Base-by-base conservation (phyloP, 2,113 vertebrate genomes). In the Xenopus borealis region DNA sequence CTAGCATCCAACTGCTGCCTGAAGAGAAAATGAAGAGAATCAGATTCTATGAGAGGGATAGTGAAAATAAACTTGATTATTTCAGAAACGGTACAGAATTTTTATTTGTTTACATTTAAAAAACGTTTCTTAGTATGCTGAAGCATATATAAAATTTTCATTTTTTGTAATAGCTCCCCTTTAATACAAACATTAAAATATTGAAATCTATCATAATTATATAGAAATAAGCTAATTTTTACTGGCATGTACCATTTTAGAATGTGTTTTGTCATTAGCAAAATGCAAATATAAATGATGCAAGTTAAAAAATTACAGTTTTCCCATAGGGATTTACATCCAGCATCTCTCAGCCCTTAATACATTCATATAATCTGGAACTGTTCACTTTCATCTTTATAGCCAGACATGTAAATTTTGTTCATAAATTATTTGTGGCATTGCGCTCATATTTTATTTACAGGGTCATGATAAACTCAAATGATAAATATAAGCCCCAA, bases 351-450 rank as follows among this genome's bases (percentile, higher is more conserved):
- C 46, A 72, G 70, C 59, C 70, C 3, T 27, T 3, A 3, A 27
- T 1, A 27, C 23, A 27, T 3, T 27, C 23, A 27, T 61, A 72
- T 63, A 23, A 72, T 45, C 62, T 72, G 23, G 59, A 72, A 72
- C 62, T 72, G 58, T 61, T 72, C 70, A 52, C 70, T 72, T 63
- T 72, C 70, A 71, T 71, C 69, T 71, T 33, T 63, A 23, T 45
- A 72, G 46, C 40, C 33, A 27, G 47, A 33, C 45, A 45, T 72
- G 50, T 19, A 19, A 63, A 63, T 62, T 58, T 52, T 63, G 70
- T 63, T 63, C 70, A 72, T 72, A 62, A 72, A 72, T 72, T 58
- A 72, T 72, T 45, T 72, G 45, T 72, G 70, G 46, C 70, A 72
- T 63, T 52, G 46, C 58, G 63, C 63, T 62, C 58, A 72, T 72